Evolutionary conservation across 2,797 vertebrate species (phyloP), one percentile per base, ranked within the genome.

Genomic region (Etheostoma nigrum): DNA sequence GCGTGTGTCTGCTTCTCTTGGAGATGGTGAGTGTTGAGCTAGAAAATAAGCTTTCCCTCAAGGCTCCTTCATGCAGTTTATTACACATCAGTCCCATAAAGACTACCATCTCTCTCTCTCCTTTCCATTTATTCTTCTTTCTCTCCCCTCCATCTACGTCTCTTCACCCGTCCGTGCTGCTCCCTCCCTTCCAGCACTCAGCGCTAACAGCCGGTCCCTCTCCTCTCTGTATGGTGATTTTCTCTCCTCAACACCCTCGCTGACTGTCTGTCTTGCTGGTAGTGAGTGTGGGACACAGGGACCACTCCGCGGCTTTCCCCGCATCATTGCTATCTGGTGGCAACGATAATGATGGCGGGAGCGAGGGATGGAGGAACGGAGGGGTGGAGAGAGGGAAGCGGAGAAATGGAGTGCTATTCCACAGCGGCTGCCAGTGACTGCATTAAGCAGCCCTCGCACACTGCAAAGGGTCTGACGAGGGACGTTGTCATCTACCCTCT

Each of bases 31-130:
- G 79, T 85, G 85, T 88, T 82, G 81, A 82, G 85, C 68, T 89
- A 67, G 76, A 87, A 89, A 86, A 88, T 82, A 86, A 86, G 80
- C 86, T 81, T 81, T 86, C 88, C 91, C 91, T 49, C n/a, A 91
- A 89, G 89, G 76, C 90, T 88, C 78, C 75, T 92, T 91, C 75
- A 79, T 79, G 74, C 86, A 84, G 81, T 92, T 91, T 93, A 92
- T 91, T 91, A 89, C 86, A 83, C 86, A 90, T 89, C 88, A 89
- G 85, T 86, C 81, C 82, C 80, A 67, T 87, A 86, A 89, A 44
- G 62, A 73, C 80, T 69, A 33, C 36, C 65, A 55, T 79, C 75
- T 79, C 65, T 30, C 27, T 30, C 74, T 74, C 74, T 54, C 44
- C 72, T 70, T 67, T 76, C 57, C 74, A 78, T 85, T 83, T 83